Evolutionary conservation across 2,888 invertebrate genomes (phyloP).

Genomic region (Euplagia quadripunctaria): DNA sequence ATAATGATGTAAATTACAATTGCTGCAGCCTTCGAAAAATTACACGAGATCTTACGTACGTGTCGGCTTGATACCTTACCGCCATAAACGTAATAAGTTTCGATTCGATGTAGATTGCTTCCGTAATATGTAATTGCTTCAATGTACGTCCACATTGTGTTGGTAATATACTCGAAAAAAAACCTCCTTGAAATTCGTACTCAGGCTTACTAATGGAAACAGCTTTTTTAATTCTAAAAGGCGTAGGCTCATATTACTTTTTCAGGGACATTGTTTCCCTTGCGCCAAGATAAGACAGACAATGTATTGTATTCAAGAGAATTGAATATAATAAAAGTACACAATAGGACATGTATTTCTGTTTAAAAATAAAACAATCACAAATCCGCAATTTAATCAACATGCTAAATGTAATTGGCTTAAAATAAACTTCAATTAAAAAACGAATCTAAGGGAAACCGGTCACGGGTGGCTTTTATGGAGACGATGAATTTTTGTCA

Average conservation of each 20-base stretch:
- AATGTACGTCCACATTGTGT: slow-evolving; percentile 45
- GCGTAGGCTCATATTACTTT: slow-evolving; percentile 38
- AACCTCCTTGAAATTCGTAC: slow-evolving; percentile 42
- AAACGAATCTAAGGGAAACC: too few species aligned
- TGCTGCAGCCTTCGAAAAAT: slow-evolving; percentile 57
- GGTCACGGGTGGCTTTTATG: too few species aligned
- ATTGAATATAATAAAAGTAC: slow-evolving; percentile 38
- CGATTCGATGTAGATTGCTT: slow-evolving; percentile 69
- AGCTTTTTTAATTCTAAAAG: slow-evolving; percentile 41
- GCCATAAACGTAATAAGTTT: slow-evolving; percentile 67
- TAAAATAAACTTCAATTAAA: too few species aligned
- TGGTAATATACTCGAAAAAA: slow-evolving; percentile 57
- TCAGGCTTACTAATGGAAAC: slow-evolving; percentile 33
- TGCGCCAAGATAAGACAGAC: slow-evolving; percentile 19
- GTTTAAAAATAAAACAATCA: neutral
- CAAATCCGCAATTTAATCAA: too few species aligned
- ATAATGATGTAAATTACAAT: slow-evolving; percentile 64
- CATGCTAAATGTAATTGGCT: too few species aligned
- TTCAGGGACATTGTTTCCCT: slow-evolving; percentile 26
- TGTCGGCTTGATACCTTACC: slow-evolving; percentile 41
- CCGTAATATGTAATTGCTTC: slow-evolving; percentile 72
- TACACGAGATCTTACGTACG: slow-evolving; percentile 61
- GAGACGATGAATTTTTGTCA: too few species aligned
- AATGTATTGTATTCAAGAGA: slow-evolving; percentile 33
- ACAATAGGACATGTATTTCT: slow-evolving; percentile 17